phyloP scores from a whole-genome alignment of 2,888 invertebrate species.

The Hyles lineata region DNA sequence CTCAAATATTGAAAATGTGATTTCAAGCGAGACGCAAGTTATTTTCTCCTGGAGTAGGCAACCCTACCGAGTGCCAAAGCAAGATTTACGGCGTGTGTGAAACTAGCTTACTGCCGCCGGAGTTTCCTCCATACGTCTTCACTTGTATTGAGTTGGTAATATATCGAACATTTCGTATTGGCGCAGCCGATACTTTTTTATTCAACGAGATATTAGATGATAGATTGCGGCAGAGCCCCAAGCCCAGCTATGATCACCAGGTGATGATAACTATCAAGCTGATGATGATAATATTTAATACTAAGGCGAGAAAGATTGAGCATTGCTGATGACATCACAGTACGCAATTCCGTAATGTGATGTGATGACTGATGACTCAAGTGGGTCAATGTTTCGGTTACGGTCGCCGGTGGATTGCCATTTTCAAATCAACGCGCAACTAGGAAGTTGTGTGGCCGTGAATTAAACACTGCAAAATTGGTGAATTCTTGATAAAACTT shows the following conservation, averaged over 20 bases:
- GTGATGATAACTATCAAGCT: too few species aligned
- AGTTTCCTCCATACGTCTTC: neutral
- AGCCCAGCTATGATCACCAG: too few species aligned
- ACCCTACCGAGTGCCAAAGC: neutral
- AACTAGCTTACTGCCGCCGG: neutral
- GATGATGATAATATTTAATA: too few species aligned
- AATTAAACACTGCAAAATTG: neutral
- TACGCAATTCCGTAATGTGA: neutral
- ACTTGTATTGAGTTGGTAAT: neutral
- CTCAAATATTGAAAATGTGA: neutral
- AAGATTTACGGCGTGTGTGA: constrained; percentile 10
- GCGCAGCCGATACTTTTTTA: neutral
- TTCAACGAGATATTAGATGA: neutral
- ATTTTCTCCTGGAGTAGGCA: neutral
- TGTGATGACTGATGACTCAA: constrained; percentile 10
- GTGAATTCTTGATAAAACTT: neutral
- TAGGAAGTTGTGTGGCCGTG: constrained; percentile 6
- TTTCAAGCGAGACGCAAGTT: neutral
- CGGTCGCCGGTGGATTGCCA: neutral
- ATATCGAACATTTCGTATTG: neutral
- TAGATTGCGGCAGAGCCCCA: too few species aligned
- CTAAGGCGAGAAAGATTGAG: neutral
- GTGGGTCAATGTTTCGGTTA: constrained; percentile 26
- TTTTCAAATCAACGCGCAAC: neutral
- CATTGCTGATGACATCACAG: neutral